Conservation (phyloP, 2,888 invertebrate genomes). For the Catotricha subobsoleta region DNA sequence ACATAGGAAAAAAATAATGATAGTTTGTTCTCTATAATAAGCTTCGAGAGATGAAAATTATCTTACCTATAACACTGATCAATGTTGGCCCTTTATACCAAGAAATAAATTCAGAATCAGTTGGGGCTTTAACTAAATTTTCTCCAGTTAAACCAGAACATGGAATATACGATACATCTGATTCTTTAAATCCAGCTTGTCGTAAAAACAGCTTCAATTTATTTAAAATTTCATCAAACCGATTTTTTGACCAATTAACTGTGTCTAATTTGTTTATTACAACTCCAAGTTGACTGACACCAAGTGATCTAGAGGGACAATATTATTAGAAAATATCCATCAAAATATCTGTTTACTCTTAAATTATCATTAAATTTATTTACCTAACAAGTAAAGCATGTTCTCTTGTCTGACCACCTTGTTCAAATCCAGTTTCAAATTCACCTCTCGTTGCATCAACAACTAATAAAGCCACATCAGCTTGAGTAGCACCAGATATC, state of each 20-base stretch:
- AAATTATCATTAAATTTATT: background rate
- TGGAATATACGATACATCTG: conserved; percentile 75
- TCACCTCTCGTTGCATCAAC: conserved; percentile 93
- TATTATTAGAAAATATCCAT: conserved; percentile 3
- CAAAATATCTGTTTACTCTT: background rate
- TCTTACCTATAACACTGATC: conserved; percentile 60
- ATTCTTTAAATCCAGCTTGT: conserved; percentile 80
- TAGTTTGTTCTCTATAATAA: background rate
- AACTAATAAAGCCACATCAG: conserved; percentile 91
- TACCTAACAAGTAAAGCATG: conserved; percentile 80
- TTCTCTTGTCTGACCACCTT: conserved; percentile 94
- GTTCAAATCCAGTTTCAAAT: conserved; percentile 97
- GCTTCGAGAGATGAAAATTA: background rate
- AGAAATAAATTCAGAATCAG: conserved; percentile 40
- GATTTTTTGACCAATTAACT: conserved; percentile 74
- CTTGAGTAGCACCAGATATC: conserved; percentile 97
- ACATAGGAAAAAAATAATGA: conserved; percentile 9
- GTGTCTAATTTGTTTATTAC: conserved; percentile 97
- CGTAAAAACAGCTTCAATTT: conserved; percentile 70
- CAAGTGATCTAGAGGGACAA: conserved; percentile 34
- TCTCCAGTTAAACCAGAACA: conserved; percentile 94
- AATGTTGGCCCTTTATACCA: conserved; percentile 78
- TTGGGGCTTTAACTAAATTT: conserved; percentile 58
- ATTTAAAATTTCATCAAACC: conserved; percentile 75
- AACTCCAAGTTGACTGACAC: conserved; percentile 84